Percentiles rank a stretch among this genome's conserved stretches.
Conservation (phyloP, 2,113 vertebrate genomes). For the Lasiurus borealis region DNA sequence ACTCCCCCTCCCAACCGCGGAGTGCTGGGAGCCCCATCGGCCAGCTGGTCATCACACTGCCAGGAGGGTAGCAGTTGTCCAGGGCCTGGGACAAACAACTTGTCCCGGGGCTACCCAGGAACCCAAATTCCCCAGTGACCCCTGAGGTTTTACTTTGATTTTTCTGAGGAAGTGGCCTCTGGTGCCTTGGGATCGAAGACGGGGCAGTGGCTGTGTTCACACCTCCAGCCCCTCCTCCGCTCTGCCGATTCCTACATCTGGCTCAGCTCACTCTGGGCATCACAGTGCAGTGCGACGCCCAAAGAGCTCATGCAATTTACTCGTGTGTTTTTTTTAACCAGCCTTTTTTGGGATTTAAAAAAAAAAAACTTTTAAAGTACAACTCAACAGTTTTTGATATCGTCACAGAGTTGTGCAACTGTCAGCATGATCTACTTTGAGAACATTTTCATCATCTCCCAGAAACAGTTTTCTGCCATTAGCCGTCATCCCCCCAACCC, state of each 20-base stretch:
- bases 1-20: neutral
- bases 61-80: neutral
- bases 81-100: neutral
- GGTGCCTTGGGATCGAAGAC: neutral
- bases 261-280: neutral
- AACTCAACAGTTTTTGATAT: neutral
- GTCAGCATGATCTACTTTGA: neutral
- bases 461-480: neutral
- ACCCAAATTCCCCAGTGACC: neutral
- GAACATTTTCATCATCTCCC: neutral
- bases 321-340: neutral
- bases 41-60: neutral
- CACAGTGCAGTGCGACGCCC: neutral
- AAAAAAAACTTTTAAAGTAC: neutral
- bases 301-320: neutral
- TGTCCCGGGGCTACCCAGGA: neutral
- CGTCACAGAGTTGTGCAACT: neutral
- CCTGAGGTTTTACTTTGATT: neutral
- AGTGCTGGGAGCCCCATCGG: neutral
- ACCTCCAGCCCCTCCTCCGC: neutral
- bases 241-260: neutral
- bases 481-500: neutral
- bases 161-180: neutral
- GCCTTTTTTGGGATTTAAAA: neutral
- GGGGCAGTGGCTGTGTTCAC: neutral